Conservation (phyloP, 2,113 vertebrate genomes). For the Poeciliopsis prolifica region DNA sequence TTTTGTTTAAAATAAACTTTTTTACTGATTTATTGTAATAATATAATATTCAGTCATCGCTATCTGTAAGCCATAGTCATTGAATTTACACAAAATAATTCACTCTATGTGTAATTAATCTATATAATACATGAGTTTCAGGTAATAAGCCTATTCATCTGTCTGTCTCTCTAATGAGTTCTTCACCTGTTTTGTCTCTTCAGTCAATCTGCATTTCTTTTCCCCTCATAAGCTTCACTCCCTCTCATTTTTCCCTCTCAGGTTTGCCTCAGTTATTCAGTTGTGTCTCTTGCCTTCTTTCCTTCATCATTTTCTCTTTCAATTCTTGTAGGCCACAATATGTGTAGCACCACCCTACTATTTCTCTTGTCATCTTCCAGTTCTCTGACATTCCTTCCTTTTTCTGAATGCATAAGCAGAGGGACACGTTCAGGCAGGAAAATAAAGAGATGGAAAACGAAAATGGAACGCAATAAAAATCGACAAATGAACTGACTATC, state of each 20-base stretch:
- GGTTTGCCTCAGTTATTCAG: slow-evolving; percentile 21
- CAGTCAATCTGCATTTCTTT: slow-evolving; percentile 20
- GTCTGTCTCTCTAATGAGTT: slow-evolving; percentile 13
- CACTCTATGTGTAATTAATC: too few relatives aligned
- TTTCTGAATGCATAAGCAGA: slow-evolving; percentile 26
- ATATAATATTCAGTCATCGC: too few relatives aligned
- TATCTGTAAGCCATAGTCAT: too few relatives aligned
- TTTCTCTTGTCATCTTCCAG: slow-evolving; percentile 18
- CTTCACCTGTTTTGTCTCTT: slow-evolving; percentile 23
- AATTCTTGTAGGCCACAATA: slow-evolving; percentile 16
- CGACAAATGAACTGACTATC: slow-evolving; percentile 39
- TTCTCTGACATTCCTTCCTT: slow-evolving; percentile 29
- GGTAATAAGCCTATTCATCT: slow-evolving; percentile 1
- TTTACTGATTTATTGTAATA: too few relatives aligned
- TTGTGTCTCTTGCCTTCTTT: slow-evolving; percentile 7
- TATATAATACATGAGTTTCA: too few relatives aligned
- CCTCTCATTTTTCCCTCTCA: slow-evolving; percentile 7
- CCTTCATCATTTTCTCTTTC: slow-evolving; percentile 4
- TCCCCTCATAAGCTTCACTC: slow-evolving; percentile 25
- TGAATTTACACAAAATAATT: too few relatives aligned
- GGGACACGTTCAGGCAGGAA: slow-evolving; percentile 12
- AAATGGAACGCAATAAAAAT: slow-evolving; percentile 4
- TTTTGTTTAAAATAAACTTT: too few relatives aligned
- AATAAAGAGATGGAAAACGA: slow-evolving; percentile 21
- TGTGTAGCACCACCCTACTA: slow-evolving; percentile 9